These are phyloP conservation scores for Papilio aristodemus DNA, from an alignment of 1,140 invertebrate genomes.

Conservation along the genomic window DNA sequence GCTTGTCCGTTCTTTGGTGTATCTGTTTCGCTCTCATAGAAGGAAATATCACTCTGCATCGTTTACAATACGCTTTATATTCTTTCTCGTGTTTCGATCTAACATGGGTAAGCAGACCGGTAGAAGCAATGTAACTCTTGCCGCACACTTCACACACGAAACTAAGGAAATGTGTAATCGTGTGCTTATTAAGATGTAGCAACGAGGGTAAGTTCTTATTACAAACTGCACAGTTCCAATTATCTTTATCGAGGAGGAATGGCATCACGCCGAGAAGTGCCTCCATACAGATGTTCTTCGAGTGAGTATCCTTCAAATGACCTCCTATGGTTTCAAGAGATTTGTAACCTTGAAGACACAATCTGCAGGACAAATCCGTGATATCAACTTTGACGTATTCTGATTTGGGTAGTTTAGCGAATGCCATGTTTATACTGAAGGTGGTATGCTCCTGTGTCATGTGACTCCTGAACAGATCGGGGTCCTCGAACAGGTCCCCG, in stretches of 20 bases:
- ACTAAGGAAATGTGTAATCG: slow-evolving; percentile 47
- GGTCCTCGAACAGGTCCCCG: slow-evolving; percentile 45
- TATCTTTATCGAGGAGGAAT: slow-evolving; percentile 45
- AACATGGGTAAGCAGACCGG: slow-evolving; percentile 43
- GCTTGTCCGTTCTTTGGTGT: slow-evolving; percentile 18
- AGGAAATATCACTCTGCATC: slow-evolving; percentile 22
- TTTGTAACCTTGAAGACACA: slow-evolving; percentile 40
- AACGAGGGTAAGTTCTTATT: slow-evolving; percentile 38
- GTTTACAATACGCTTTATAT: slow-evolving; percentile 24
- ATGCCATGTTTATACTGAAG: slow-evolving; percentile 47
- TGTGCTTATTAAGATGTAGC: slow-evolving; percentile 48
- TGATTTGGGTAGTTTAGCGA: slow-evolving; percentile 41
- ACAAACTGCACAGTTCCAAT: slow-evolving; percentile 47
- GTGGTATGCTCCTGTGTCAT: slow-evolving; percentile 48
- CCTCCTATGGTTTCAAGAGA: slow-evolving; percentile 39
- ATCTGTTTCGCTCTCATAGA: slow-evolving; percentile 24
- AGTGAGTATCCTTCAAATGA: slow-evolving; percentile 42
- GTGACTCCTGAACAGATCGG: slow-evolving; percentile 45
- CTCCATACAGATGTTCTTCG: slow-evolving; percentile 38
- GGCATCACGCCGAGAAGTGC: slow-evolving; percentile 45
- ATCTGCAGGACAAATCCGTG: slow-evolving; percentile 45
- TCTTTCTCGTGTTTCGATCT: slow-evolving; percentile 41
- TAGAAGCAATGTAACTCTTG: slow-evolving; percentile 46
- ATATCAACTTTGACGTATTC: slow-evolving; percentile 53
- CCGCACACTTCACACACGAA: slow-evolving; percentile 55